These are phyloP conservation scores for Microhierax caerulescens DNA, from an alignment of 2,797 vertebrate species.

Conservation along the genomic window DNA sequence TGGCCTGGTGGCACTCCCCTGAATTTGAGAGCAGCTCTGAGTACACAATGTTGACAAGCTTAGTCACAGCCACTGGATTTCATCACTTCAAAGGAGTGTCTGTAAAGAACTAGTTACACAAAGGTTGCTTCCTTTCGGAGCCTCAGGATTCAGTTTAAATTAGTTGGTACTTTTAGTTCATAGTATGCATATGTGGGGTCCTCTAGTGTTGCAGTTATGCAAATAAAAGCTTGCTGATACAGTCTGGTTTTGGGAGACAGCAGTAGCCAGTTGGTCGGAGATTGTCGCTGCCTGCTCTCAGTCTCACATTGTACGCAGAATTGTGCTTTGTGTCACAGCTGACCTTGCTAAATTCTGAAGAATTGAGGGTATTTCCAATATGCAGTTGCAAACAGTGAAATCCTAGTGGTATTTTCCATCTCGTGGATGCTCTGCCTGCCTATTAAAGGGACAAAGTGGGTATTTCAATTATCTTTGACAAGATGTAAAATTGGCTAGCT, in stretches of 20 bases:
- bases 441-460: slow-evolving; percentile 2
- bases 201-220: slow-evolving; percentile 44
- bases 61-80: slow-evolving; percentile 27
- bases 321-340: neutral
- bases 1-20: neutral
- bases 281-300: neutral
- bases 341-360: neutral
- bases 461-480: slow-evolving; percentile 49
- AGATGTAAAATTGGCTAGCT: slow-evolving; percentile 45
- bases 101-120: neutral
- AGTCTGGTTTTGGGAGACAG: neutral
- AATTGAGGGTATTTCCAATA: neutral
- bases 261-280: neutral
- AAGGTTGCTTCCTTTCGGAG: neutral
- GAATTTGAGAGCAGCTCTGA: neutral
- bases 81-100: neutral
- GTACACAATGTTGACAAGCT: neutral
- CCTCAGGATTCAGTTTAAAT: neutral
- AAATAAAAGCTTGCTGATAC: neutral
- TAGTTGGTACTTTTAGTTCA: neutral
- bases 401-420: neutral
- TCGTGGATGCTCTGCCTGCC: neutral
- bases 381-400: neutral
- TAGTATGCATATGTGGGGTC: neutral
- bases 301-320: neutral